Evolutionary conservation across 2,797 vertebrate species (phyloP), one percentile per base, ranked within the genome.

Genomic region (Spondyliosoma cantharus): DNA sequence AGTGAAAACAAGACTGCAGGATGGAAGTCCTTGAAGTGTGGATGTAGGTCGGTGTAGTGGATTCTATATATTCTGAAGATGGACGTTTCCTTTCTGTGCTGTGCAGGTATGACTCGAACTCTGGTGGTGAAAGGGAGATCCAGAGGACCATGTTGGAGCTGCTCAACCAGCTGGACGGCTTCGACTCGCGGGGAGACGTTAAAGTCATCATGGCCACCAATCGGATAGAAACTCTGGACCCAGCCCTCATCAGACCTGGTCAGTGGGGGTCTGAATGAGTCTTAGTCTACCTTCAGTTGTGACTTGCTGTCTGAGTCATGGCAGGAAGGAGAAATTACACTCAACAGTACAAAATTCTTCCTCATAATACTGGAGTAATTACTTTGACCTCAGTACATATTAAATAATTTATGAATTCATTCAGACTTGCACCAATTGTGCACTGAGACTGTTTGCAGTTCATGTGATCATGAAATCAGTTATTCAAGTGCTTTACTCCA

Each of bases 181-280:
- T 99, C 75, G 98, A 99, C 87, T 99, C 97, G 0, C 91, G 98
- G 20, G 98, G 98, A 2, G 98, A 99, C 2, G 98, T 99, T 4
- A 99, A 99, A 92, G 98, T 99, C 24, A 98, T 99, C 84, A 99
- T 99, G 98, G 98, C 98, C 66, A 99, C 98, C 48, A 99, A 99
- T 84, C 93, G 97, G 84, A 99, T 99, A 95, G 98, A 99, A 90
- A 99, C 98, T 1, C 86, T 99, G 86, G 98, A 99, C 74, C 98
- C 98, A 0, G 98, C 98, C 16, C 95, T 99, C 74, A 99, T 99
- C 92, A 95, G 98, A 89, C 98, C 98, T 81, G 98, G 98, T 99
- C 85, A 46, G 92, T 86, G 9, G 19, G 0, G 22, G 20, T 42
- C 29, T 42, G 29, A 8, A 9, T 14, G 0, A 3, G 3, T 25